phyloP scores from a whole-genome alignment of 64 coral and sea anemone species.

The Montipora cactus region DNA sequence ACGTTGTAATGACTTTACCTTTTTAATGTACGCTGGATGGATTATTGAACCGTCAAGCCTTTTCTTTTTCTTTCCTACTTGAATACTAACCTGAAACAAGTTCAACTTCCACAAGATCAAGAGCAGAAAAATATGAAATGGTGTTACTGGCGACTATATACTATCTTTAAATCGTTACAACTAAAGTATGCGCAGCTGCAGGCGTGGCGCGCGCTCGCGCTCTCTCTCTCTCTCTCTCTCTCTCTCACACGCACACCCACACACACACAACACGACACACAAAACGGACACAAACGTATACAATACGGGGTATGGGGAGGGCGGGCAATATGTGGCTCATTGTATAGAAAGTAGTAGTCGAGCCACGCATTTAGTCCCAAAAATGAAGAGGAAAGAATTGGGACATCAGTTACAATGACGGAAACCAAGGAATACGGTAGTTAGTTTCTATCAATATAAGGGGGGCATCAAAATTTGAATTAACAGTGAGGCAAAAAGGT shows the following conservation, averaged over 20 bases:
- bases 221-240: not conserved
- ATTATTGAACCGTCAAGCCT: not conserved
- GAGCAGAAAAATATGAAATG: not conserved
- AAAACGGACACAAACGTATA: not conserved
- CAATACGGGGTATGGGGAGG: not conserved
- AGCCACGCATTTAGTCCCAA: not conserved
- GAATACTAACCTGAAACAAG: not conserved
- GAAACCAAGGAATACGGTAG: not conserved
- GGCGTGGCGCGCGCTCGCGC: not conserved
- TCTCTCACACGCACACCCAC: not conserved
- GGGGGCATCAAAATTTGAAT: not conserved
- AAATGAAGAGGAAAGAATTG: not conserved
- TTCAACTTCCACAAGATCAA: not conserved
- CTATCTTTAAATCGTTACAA: not conserved
- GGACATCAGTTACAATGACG: not conserved
- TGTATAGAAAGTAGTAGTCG: not conserved
- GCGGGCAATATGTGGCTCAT: not conserved
- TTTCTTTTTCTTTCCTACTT: not conserved
- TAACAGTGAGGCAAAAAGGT: not conserved
- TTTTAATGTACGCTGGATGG: not conserved
- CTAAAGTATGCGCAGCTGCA: not conserved
- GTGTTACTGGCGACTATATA: not conserved
- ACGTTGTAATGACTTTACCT: not conserved
- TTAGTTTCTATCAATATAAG: no score
- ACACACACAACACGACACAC: not conserved